Percentiles rank a stretch among this genome's conserved stretches.
Conservation (phyloP, 23 tunicate genomes). For the Ascidia mentula region DNA sequence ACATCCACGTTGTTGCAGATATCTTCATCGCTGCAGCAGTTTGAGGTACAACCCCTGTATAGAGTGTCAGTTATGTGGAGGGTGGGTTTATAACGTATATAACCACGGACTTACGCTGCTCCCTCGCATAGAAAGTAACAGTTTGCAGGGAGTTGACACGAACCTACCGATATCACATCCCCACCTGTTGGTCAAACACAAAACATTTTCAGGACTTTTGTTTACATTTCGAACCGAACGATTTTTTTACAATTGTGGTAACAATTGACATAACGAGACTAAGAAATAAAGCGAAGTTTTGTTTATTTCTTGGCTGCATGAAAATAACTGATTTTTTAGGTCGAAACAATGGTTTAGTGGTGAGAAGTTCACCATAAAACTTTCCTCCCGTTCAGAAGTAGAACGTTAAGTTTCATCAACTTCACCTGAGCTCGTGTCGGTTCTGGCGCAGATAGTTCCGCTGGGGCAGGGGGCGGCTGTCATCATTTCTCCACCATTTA, state of each 20-base stretch:
- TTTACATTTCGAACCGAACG: too few relatives aligned
- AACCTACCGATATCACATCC: neutral
- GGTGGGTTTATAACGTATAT: too few relatives aligned
- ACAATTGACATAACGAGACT: too few relatives aligned
- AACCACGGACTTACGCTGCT: neutral
- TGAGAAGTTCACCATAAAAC: too few relatives aligned
- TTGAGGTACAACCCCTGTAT: neutral
- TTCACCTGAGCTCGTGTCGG: neutral
- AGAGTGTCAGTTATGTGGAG: neutral
- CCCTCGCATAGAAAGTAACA: neutral
- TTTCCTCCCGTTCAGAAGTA: too few relatives aligned
- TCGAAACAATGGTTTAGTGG: too few relatives aligned
- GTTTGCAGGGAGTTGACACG: neutral
- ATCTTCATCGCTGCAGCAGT: neutral
- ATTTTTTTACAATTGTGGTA: too few relatives aligned
- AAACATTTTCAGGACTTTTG: too few relatives aligned
- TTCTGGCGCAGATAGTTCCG: neutral
- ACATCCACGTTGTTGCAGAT: neutral
- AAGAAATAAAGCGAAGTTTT: too few relatives aligned
- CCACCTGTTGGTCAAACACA: neutral
- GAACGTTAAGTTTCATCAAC: too few relatives aligned
- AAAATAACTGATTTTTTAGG: too few relatives aligned
- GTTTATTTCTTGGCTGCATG: too few relatives aligned
- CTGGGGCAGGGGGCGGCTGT: neutral
- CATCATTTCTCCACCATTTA: neutral